These are phyloP conservation scores for Hippopotamus amphibius DNA, from an alignment of 2,113 vertebrate species.

Conservation along the genomic window DNA sequence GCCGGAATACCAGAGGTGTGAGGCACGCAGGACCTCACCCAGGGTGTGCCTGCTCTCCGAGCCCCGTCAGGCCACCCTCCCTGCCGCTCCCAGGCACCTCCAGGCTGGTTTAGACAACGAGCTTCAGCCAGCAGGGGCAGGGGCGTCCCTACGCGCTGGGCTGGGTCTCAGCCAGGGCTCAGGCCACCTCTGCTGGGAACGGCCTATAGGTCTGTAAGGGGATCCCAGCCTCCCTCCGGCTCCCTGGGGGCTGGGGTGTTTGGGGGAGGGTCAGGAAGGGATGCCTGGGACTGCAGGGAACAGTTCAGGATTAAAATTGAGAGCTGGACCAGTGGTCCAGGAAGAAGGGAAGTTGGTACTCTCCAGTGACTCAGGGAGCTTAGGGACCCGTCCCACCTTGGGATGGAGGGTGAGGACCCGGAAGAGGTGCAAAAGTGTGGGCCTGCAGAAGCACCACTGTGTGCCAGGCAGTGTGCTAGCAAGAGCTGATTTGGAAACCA, in stretches of 20 bases:
- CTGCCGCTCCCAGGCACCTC: constrained; percentile 52
- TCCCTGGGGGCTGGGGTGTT: not conserved
- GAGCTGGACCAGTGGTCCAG: not conserved
- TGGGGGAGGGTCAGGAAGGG: not conserved
- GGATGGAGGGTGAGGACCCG: not conserved
- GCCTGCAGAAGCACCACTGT: not conserved
- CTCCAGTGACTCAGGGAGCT: not conserved
- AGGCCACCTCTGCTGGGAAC: not conserved
- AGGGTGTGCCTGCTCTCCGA: constrained; percentile 77
- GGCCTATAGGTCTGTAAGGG: not conserved
- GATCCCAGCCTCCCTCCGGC: not conserved
- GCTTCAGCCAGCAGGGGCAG: constrained; percentile 63
- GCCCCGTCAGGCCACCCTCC: constrained; percentile 71
- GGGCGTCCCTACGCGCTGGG: constrained; percentile 54
- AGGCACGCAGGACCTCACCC: constrained; percentile 83
- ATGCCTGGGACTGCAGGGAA: not conserved
- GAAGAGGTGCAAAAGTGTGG: not conserved
- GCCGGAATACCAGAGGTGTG: constrained; percentile 81
- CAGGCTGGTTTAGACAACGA: constrained; percentile 57
- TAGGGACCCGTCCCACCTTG: not conserved
- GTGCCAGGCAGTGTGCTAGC: not conserved
- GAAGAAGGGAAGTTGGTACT: not conserved
- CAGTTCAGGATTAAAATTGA: not conserved
- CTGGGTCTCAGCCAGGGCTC: constrained; percentile 33
- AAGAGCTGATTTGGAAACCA: not conserved